Base-by-base conservation (phyloP, 2,797 vertebrate genomes). In the Neostethus bicornis region DNA sequence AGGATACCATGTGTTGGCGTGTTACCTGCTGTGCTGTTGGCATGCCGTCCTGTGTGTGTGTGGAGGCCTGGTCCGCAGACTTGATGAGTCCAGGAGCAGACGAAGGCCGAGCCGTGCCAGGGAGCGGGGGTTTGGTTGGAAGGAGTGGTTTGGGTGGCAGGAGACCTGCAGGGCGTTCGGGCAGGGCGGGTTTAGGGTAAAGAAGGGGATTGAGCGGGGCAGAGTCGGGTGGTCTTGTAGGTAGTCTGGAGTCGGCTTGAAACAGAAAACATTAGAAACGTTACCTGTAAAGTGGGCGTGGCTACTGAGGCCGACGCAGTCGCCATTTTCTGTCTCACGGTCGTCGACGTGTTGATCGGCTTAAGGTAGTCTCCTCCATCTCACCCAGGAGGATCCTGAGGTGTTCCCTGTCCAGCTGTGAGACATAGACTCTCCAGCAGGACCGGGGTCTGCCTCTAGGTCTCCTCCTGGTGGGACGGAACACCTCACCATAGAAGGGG, bases 131-230 rank as follows among this genome's bases (percentile, higher is more conserved):
- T 51, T 84, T 87, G 46, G 86, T 79, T 34, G 84, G 70, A 0
- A 90, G 45, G 4, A 66, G 43, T 13, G 90, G 89, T 81, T 90
- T 92, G 21, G 88, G 87, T n/a, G 87, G 82, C 43, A 90, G 75
- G 5, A 80, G 83, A n/a, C 83, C 83, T 2, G 63, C 2, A 2
- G 87, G 81, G 14, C 82, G 83, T 7, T 87, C 89, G 0, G 81
- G 77, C 31, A 85, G n/a, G 12, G 47, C n/a, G 0, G 87, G 90
- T 32, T 84, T 89, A 5, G 79, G 86, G 16, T 67, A 48, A 19
- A 79, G 48, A 1, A 75, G 77, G 38, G 62, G 84, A 4, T 89
- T 87, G 0, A 73, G 58, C 19, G 41, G 73, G 24, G 77, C 53
- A 10, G 78, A 62, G 14, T 89, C 88, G 24, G 70, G 52, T 1